Conservation (phyloP, 2,888 invertebrate species). For the Iphiclides podalirius region DNA sequence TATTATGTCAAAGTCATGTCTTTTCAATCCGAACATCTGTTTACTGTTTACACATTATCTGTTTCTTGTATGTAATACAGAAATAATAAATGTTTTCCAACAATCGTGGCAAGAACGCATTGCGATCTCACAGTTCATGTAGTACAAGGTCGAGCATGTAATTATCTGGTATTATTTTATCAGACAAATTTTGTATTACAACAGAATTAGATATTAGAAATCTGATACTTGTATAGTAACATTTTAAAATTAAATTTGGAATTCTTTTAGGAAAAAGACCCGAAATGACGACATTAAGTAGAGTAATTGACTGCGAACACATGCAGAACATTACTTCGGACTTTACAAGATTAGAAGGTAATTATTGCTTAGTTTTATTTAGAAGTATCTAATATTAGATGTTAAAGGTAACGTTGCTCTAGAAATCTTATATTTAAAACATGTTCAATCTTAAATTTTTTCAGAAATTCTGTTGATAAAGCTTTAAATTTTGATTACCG, state of each 20-base stretch:
- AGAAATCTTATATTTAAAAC: too few species aligned
- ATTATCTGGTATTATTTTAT: conserved; percentile 30
- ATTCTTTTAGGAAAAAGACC: not conserved
- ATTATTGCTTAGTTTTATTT: conserved; percentile 26
- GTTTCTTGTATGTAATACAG: not conserved
- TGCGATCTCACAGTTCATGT: conserved; percentile 28
- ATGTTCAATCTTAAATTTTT: too few species aligned
- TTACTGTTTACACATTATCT: not conserved
- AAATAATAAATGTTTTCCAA: conserved; percentile 13
- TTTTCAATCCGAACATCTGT: too few species aligned
- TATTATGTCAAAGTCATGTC: too few species aligned
- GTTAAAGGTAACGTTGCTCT: too few species aligned
- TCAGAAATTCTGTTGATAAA: too few species aligned
- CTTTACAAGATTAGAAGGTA: conserved; percentile 69
- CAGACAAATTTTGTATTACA: conserved; percentile 22
- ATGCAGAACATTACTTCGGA: conserved; percentile 62
- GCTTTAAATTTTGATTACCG: too few species aligned
- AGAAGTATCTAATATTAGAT: too few species aligned
- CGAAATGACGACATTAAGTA: conserved; percentile 56
- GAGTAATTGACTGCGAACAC: conserved; percentile 59
- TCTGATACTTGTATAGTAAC: not conserved
- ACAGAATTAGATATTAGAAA: not conserved
- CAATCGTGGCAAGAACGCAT: conserved; percentile 15
- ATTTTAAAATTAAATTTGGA: not conserved
- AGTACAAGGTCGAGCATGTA: conserved; percentile 22